Conservation (phyloP, 2,797 vertebrate species). For the Aulostomus chinensis region DNA sequence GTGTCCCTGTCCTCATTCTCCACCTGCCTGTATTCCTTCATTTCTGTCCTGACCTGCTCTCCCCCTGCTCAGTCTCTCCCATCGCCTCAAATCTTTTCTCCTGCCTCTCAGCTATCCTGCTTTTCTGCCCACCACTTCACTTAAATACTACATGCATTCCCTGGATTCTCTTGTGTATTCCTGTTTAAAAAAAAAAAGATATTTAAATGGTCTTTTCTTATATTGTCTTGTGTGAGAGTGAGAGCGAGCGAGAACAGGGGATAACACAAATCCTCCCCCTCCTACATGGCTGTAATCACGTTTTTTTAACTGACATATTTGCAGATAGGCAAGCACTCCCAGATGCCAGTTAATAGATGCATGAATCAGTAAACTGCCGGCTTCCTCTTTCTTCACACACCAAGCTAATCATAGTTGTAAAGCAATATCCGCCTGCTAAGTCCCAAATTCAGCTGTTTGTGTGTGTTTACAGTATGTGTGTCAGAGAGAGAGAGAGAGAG, state of each 20-base stretch:
- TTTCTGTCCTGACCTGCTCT: too few relatives aligned
- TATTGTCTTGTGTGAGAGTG: background rate
- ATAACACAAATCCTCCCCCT: conserved; percentile 69
- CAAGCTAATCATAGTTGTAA: conserved; percentile 53
- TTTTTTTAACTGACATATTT: conserved; percentile 71
- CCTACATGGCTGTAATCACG: conserved; percentile 61
- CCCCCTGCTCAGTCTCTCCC: too few relatives aligned
- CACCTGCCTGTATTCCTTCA: too few relatives aligned
- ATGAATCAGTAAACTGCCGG: conserved; percentile 42
- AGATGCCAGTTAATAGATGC: conserved; percentile 60
- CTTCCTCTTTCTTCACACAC: conserved; percentile 41
- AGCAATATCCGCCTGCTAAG: conserved; percentile 53
- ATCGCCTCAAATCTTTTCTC: too few relatives aligned
- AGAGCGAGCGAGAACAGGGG: conserved; percentile 22
- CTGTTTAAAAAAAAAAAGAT: background rate
- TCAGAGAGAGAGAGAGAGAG: too few relatives aligned
- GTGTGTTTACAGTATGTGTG: conserved; percentile 7
- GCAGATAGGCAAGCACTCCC: conserved; percentile 55
- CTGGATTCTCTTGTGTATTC: too few relatives aligned
- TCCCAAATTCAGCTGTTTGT: conserved; percentile 33
- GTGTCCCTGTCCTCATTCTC: too few relatives aligned
- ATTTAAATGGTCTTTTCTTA: background rate
- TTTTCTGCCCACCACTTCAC: too few relatives aligned
- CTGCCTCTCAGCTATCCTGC: too few relatives aligned
- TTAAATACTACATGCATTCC: too few relatives aligned